Conservation (phyloP, 2,113 vertebrate species). For the Corvus moneduloides region DNA sequence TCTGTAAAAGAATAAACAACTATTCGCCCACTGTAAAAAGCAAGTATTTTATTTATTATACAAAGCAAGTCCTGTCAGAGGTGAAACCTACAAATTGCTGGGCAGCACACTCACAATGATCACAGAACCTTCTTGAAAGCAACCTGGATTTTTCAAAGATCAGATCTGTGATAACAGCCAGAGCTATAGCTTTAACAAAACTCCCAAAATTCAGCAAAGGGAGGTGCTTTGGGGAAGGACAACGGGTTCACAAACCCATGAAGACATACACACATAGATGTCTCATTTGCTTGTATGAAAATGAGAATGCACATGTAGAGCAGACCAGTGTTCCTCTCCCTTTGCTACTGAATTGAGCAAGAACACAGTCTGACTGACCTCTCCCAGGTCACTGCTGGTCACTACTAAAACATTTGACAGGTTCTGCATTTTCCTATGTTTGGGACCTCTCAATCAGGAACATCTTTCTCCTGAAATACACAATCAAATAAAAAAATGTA, state of each 20-base stretch:
- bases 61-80: neutral
- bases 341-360: neutral
- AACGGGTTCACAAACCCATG: neutral
- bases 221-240: neutral
- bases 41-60: neutral
- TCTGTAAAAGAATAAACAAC: neutral
- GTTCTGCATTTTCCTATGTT: neutral
- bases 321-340: neutral
- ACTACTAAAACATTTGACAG: neutral
- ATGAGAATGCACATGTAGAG: neutral
- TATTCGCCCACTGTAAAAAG: neutral
- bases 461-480: neutral
- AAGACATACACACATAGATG: neutral
- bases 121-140: neutral
- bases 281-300: neutral
- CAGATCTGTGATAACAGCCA: neutral
- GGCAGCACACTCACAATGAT: neutral
- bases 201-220: neutral
- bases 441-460: neutral
- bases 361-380: neutral
- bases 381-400: neutral
- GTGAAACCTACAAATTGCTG: neutral
- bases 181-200: neutral
- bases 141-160: neutral
- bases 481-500: neutral